These are phyloP conservation scores for Elysia crispata DNA, from an alignment of 2,888 invertebrate genomes.

Conservation along the genomic window DNA sequence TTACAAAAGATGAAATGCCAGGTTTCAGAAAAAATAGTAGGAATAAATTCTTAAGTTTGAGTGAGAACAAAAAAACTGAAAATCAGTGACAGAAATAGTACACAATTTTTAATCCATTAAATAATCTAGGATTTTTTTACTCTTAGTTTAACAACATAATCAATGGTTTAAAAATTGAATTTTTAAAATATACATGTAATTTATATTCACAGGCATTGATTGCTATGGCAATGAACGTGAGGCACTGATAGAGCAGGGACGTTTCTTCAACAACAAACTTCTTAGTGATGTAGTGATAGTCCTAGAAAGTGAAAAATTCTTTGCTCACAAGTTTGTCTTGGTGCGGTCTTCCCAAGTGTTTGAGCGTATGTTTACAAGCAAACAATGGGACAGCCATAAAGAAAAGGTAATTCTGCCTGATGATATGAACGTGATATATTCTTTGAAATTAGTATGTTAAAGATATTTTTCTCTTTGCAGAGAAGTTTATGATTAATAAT, in stretches of 20 bases:
- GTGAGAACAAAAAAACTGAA: too few relatives aligned
- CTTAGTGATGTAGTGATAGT: conserved; percentile 68
- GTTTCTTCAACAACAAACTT: conserved; percentile 67
- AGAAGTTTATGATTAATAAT: too few relatives aligned
- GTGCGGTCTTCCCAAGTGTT: conserved; percentile 79
- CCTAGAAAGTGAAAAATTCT: conserved; percentile 77
- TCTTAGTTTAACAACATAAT: not conserved
- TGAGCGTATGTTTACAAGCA: conserved; percentile 77
- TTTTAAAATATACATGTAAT: not conserved
- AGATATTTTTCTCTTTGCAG: too few relatives aligned
- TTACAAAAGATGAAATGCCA: too few relatives aligned
- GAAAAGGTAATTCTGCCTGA: conserved; percentile 34
- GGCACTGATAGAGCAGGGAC: conserved; percentile 63
- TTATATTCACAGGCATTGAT: conserved; percentile 55
- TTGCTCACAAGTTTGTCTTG: conserved; percentile 78
- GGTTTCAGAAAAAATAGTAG: too few relatives aligned
- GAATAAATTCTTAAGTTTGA: too few relatives aligned
- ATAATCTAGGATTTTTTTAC: not conserved
- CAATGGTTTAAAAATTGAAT: not conserved
- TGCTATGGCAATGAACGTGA: conserved; percentile 71
- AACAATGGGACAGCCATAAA: conserved; percentile 69
- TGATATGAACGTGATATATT: too few relatives aligned
- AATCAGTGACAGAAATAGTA: too few relatives aligned
- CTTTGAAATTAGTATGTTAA: too few relatives aligned
- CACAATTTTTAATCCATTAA: not conserved